Base-by-base conservation (phyloP, 1,140 invertebrate species). In the Spodoptera litura region DNA sequence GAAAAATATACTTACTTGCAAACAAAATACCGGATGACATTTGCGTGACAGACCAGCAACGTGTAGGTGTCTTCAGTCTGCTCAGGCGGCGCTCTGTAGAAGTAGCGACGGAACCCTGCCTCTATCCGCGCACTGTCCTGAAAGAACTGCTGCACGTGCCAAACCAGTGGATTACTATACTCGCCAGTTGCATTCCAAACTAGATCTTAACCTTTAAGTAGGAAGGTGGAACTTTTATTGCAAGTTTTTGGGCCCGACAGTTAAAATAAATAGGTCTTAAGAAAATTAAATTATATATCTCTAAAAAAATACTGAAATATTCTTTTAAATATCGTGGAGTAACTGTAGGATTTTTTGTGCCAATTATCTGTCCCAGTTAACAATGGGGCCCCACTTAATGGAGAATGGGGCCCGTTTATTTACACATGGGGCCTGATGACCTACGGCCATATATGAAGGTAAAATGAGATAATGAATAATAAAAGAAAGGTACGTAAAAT, bases 1-100 rank as follows among this genome's bases (percentile, higher is more conserved):
- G 13, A 11, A 20, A 77, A 44, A 55, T n/a, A 20, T 58, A 94
- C 92, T 95, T 92, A 98, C 98, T 98, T 96, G 95, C 99, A 99
- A 15, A 99, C 97, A 95, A 99, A 99, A 94, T 99, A 99, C 78
- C 99, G 95, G 85, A 99, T 99, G 11, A 99, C 99, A 95, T 99
- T 99, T 12, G 98, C 99, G 95, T 99, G 99, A 83, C 99, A 99
- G 5, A 99, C 98, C 59, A 99, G 95, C 38, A 99, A 90, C 62
- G 99, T 99, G 91, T 98, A 99, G 6, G 96, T 96, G 90, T 99
- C 98, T 77, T 97, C 95, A 62, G 96, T 95, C 94, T 99, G 98
- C 4, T 95, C 93, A 2, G 97, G 96, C 66, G 96, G 94, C 20
- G 99, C 99, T 75, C 99, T 95, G 94, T 99, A 96, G 91, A 99